Conservation (phyloP, 30 jellyfish, hydroid and myxozoan species). For the Haliclystus octoradiatus region DNA sequence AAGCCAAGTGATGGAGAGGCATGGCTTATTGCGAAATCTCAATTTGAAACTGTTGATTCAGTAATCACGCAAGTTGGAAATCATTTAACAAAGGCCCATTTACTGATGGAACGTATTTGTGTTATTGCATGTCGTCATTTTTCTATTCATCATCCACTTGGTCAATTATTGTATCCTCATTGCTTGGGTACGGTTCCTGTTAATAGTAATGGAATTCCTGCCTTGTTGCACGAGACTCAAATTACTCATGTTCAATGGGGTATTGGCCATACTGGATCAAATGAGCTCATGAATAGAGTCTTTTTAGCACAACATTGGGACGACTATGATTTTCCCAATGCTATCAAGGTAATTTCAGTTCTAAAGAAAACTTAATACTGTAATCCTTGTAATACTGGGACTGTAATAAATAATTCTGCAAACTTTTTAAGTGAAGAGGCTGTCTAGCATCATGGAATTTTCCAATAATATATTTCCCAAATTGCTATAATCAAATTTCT, state of each 20-base stretch:
- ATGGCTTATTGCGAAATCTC: not conserved
- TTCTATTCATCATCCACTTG: not conserved
- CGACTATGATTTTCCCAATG: not conserved
- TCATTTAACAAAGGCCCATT: not conserved
- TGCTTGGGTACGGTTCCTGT: not conserved
- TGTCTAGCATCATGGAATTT: too few relatives aligned
- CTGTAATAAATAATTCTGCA: too few relatives aligned
- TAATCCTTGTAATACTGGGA: too few relatives aligned
- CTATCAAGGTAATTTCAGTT: not conserved
- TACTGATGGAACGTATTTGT: not conserved
- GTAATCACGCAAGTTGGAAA: not conserved
- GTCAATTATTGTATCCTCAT: not conserved
- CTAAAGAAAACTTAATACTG: too few relatives aligned
- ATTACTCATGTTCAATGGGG: not conserved
- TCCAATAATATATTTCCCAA: too few relatives aligned
- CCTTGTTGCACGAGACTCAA: not conserved
- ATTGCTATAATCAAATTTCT: too few relatives aligned
- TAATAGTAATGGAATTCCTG: not conserved
- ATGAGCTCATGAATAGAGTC: not conserved
- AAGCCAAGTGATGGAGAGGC: not conserved
- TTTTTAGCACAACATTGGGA: not conserved
- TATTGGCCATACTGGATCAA: not conserved
- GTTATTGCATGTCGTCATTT: not conserved
- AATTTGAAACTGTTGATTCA: not conserved
- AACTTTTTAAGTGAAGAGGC: too few relatives aligned